Percentiles rank a stretch among this genome's conserved stretches.
Evolutionary conservation across 2,888 invertebrate genomes (phyloP).

Genomic region (Lithophane leautieri): DNA sequence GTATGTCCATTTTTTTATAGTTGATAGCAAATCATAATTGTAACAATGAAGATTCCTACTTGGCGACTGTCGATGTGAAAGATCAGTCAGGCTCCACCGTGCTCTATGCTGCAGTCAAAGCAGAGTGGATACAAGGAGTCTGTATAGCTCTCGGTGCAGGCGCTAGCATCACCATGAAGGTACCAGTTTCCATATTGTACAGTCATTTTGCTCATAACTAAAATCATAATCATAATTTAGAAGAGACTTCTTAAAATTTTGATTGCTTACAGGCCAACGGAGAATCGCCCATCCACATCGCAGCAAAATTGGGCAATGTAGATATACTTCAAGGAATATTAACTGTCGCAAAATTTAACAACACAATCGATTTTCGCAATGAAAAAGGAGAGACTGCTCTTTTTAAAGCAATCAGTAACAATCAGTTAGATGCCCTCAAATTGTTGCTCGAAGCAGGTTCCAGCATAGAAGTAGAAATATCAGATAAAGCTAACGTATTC

Average conservation of each 20-base stretch:
- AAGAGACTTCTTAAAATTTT: not conserved
- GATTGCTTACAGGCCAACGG: constrained; percentile 54
- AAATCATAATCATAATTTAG: not conserved
- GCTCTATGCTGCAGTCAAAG: constrained; percentile 82
- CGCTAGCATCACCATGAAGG: constrained; percentile 80
- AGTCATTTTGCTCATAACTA: not conserved
- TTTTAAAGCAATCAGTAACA: constrained; percentile 80
- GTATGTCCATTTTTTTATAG: constrained; percentile 29
- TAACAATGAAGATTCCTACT: constrained; percentile 29
- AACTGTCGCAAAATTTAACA: constrained; percentile 70
- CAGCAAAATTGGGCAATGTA: constrained; percentile 81
- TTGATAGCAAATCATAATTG: constrained; percentile 47
- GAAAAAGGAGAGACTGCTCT: constrained; percentile 82
- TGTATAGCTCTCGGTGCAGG: constrained; percentile 84
- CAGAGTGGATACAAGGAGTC: constrained; percentile 84
- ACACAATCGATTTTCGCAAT: constrained; percentile 73
- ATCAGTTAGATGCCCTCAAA: constrained; percentile 78
- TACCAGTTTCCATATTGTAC: constrained; percentile 9
- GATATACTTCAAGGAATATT: constrained; percentile 84
- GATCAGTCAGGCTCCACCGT: constrained; percentile 72
- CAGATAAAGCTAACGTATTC: constrained; percentile 83
- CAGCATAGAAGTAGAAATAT: constrained; percentile 79
- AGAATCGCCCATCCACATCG: constrained; percentile 81
- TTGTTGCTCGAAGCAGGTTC: constrained; percentile 81
- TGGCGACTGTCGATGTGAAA: constrained; percentile 54